Evolutionary conservation across 2,888 invertebrate genomes (phyloP), one percentile per base, ranked within the genome.

Genomic region (Parthenolecanium corni): DNA sequence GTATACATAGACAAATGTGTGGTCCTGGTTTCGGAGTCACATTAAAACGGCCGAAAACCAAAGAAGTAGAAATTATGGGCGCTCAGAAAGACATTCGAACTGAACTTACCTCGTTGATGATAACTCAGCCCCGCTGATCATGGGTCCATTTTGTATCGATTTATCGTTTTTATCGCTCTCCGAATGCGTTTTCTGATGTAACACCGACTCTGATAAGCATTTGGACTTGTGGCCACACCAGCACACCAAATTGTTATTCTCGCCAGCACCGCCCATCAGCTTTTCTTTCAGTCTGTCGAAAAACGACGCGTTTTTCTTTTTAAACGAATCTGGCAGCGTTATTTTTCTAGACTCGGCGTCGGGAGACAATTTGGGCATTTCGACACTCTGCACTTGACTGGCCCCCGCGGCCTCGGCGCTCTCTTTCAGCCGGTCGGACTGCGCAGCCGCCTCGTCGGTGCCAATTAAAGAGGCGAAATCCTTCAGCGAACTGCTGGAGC

Each of bases 221-320:
- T 87, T 88, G 70, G 86, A 85, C 73, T 84, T 81, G 71, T 86
- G 82, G 4, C 85, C 84, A 71, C 87, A 87, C 69, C 76, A 78
- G 70, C 87, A 87, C 53, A 78, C 79, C 49, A 87, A 75, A 69
- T 83, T 82, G 65, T 70, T 72, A 61, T 65, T 82, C 70, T 82
- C 80, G 0, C 80, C 80, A 1, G 82, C 79, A 68, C 80, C 80
- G 14, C 80, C 78, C 66, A 84, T 77, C 54, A 86, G 74, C 71
- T 85, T 83, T 73, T 86, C 84, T 74, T 88, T 87, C 36, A 90
- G 75, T 72, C 82, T 84, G 70, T 90, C 89, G 70, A 90, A 89
- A 72, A 89, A 89, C 47, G 86, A 83, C 47, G 83, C 82, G 69
- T 83, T 84, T 72, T 84, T 84, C 74, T 82, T 82, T 68, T 79